Evolutionary conservation across 23 tunicate genomes (phyloP).

Genomic region (Trididemnum miniatum): DNA sequence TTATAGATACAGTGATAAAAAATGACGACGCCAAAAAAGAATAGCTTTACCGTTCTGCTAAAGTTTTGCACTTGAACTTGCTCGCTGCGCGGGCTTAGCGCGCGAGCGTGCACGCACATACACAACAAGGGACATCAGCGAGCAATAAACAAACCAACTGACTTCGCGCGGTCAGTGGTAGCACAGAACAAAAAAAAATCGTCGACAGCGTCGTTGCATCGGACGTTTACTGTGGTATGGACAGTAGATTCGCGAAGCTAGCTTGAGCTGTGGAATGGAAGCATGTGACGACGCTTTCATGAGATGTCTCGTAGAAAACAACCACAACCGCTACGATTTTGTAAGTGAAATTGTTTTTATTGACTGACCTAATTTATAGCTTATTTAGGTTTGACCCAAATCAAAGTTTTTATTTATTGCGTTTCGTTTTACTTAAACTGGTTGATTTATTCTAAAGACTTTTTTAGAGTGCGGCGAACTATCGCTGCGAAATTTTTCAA

Average conservation of each 20-base stretch:
- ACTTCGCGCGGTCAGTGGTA: conserved; percentile 34
- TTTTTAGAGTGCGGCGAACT: too few relatives aligned
- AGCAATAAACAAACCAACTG: conserved; percentile 44
- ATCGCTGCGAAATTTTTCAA: too few relatives aligned
- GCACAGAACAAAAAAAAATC: conserved; percentile 7
- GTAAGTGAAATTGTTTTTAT: conserved; percentile 22
- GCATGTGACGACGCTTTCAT: background rate
- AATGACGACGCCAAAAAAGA: background rate
- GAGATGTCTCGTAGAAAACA: conserved; percentile 40
- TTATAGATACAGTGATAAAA: background rate
- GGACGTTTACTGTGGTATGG: background rate
- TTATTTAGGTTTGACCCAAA: too few relatives aligned
- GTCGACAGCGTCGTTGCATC: background rate
- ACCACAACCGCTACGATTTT: conserved; percentile 25
- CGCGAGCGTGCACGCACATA: conserved; percentile 31
- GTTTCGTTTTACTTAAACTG: too few relatives aligned
- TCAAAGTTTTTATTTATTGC: too few relatives aligned
- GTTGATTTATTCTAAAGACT: too few relatives aligned
- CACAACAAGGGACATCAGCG: conserved; percentile 30
- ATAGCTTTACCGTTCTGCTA: background rate
- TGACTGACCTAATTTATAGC: too few relatives aligned
- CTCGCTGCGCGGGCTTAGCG: background rate
- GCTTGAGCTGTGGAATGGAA: conserved; percentile 11
- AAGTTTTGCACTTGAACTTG: conserved; percentile 22
- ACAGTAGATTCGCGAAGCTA: conserved; percentile 9